Evolutionary conservation across 2,113 vertebrate genomes (phyloP).

Genomic region (Loxodonta africana): DNA sequence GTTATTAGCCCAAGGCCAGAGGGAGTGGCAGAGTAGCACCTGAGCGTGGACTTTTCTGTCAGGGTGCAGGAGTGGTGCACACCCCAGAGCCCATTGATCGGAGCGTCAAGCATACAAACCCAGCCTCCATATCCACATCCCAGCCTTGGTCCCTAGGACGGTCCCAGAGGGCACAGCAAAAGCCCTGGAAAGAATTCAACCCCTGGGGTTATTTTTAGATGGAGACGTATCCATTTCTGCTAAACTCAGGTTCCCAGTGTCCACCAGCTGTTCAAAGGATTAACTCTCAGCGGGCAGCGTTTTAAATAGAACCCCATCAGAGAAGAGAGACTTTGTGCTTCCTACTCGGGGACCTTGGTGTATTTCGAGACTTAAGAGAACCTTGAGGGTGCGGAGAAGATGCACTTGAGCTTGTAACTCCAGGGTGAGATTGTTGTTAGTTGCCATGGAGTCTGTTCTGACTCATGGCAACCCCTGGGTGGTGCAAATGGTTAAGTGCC

Average conservation of each 20-base stretch:
- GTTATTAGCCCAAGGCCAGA: background rate
- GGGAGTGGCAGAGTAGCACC: background rate
- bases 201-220: slow-evolving; percentile 91
- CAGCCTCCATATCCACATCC: background rate
- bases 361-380: background rate
- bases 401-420: background rate
- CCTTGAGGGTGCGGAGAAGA: background rate
- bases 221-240: slow-evolving; percentile 89
- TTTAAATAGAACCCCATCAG: slow-evolving; percentile 9
- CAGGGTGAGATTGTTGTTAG: background rate
- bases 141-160: background rate
- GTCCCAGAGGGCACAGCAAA: slow-evolving; percentile 77
- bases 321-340: background rate
- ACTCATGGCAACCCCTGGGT: background rate
- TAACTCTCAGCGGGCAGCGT: slow-evolving; percentile 64
- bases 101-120: background rate
- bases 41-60: background rate
- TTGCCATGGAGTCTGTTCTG: background rate
- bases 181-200: slow-evolving; percentile 78
- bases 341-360: background rate
- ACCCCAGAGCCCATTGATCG: background rate
- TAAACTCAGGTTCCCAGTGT: slow-evolving; percentile 65
- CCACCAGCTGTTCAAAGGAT: slow-evolving; percentile 88
- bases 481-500: too few species aligned
- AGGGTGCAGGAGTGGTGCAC: background rate